Base-by-base conservation (phyloP, 2,797 vertebrate genomes). In the Bucorvus abyssinicus region DNA sequence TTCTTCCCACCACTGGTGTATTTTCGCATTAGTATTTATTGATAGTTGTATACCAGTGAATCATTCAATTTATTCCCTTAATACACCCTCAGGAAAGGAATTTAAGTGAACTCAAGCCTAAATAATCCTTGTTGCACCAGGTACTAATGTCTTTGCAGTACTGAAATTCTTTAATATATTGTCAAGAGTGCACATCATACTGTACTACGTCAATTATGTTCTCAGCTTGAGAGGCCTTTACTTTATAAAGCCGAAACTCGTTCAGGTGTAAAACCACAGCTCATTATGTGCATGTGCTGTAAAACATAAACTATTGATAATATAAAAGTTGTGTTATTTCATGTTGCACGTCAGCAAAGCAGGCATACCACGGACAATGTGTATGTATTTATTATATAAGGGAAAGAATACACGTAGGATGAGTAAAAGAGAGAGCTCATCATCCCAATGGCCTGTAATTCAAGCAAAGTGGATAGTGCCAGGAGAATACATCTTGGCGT, bases 1-100 rank as follows among this genome's bases (percentile, higher is more conserved):
- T 78, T 78, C 52, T 75, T 73, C 30, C 18, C 9, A 63, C 34
- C 18, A 29, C 15, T 53, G 24, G 20, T 84, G 12, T 20, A 20
- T 81, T 84, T 95, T 84, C 45, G n/a, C 16, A 10, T 29, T 70
- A 38, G 19, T 68, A 34, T 86, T 83, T 84, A 56, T 65, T 57
- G 32, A 53, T 29, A 78, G 22, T 42, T 79, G 32, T 29, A 7
- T 63, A 59, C 13, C n/a, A 86, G 45, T 49, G 19, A 78, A 59
- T 55, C 50, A 59, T 59, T 82, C 32, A 40, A 26, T 36, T 67
- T 2, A 17, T 75, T 82, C 59, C 44, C 32, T 67, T 78, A 44
- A 32, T 34, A 47, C 0, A 0, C 26, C 12, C 20, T 67, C 70
- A 68, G 53, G n/a, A 79, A 71, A 69, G 42, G 20, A 67, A 59